Base-by-base conservation (phyloP, 2,113 vertebrate genomes). In the Protobothrops mucrosquamatus region DNA sequence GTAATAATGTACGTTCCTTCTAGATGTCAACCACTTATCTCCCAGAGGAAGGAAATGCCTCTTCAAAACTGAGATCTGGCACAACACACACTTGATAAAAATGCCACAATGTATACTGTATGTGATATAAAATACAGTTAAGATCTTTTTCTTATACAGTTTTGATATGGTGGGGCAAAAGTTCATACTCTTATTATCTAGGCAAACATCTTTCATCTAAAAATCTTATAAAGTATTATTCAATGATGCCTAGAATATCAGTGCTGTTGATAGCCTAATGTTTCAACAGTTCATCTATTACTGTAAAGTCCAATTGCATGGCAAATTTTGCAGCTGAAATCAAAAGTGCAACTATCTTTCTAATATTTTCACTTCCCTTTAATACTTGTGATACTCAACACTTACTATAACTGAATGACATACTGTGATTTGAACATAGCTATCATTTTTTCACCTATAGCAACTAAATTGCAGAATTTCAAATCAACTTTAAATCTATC, bases 131-230 rank as follows among this genome's bases (percentile, higher is more conserved):
- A 43, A 69, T 69, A 11, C 69, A 51, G 54, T 69, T 34, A 55
- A 24, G 22, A 55, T 23, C 57, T 69, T 57, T 87, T 7, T 43
- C 55, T 46, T 23, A 57, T 23, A 64, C 15, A 91, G 6, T 86
- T 91, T 81, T 43, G 46, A 26, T 91, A 46, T 56, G 20, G 39
- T 48, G 39, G 52, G 54, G 12, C 69, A 85, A 86, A 91, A 56
- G 22, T 34, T 43, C 55, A 55, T 29, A 55, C 39, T 86, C 39
- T 39, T 85, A n/a, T 91, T 86, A 91, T 87, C 55, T 86, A 81
- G n/a, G 46, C 59, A 89, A 91, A 74, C 24, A 64, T 87, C 85
- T 26, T 92, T 52, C 85, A 39, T 69, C 91, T 43, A 92, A 88
- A 86, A 88, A 39, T 51, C 5, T 14, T 59, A 92, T 86, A 69